These are phyloP conservation scores for Micromussa lordhowensis DNA, from an alignment of 92 coral and sea anemone species.

Conservation along the genomic window DNA sequence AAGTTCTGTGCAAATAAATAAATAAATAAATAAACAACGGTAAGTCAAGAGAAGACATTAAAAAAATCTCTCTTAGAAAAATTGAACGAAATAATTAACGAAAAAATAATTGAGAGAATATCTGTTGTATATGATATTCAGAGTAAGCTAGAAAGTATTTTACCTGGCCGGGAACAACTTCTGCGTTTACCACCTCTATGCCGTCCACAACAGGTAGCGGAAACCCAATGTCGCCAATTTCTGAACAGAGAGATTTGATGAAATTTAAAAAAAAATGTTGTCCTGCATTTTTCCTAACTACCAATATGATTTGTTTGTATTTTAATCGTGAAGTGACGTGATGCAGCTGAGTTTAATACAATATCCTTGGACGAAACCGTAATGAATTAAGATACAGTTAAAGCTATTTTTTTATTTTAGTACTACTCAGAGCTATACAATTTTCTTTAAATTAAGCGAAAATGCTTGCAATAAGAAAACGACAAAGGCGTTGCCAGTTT, in stretches of 20 bases:
- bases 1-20: conserved; percentile 58
- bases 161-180: conserved; percentile 82
- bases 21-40: background rate
- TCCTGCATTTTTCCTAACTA: too few relatives aligned
- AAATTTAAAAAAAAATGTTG: background rate
- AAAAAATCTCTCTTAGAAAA: background rate
- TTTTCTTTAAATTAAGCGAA: too few relatives aligned
- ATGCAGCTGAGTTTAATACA: too few relatives aligned
- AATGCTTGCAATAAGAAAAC: too few relatives aligned
- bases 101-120: too few relatives aligned
- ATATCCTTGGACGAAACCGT: too few relatives aligned
- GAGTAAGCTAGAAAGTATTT: background rate
- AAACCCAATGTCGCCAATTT: conserved; percentile 84
- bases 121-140: background rate
- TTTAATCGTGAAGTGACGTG: too few relatives aligned
- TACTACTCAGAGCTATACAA: too few relatives aligned
- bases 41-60: too few relatives aligned
- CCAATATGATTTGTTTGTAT: too few relatives aligned
- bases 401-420: too few relatives aligned
- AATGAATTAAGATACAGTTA: too few relatives aligned
- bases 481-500: background rate
- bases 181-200: conserved; percentile 71
- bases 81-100: background rate
- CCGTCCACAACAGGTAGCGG: conserved; percentile 92
- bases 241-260: conserved; percentile 22